A percentile compares a stretch with the other conserved stretches of the same genome.
phyloP scores from a whole-genome alignment of 2,888 invertebrate species.

The Seladonia tumulorum region DNA sequence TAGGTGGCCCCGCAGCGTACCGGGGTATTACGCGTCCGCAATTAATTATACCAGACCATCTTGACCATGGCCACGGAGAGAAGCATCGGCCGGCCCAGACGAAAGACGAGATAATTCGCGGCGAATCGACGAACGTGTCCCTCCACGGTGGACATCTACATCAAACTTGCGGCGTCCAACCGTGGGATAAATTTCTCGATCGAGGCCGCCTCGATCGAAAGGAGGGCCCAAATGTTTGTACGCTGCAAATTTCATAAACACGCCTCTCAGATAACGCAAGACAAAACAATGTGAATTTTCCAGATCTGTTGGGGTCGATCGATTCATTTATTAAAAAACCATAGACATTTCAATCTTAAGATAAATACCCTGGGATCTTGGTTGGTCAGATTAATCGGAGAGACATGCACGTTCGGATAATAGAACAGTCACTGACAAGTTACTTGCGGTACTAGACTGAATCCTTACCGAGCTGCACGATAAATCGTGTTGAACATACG shows the following conservation, averaged over 20 bases:
- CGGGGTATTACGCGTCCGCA: conserved; percentile 66
- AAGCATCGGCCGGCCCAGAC: neutral
- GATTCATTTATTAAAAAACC: too few relatives aligned
- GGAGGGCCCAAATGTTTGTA: neutral
- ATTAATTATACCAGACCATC: conserved; percentile 67
- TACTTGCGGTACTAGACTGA: too few relatives aligned
- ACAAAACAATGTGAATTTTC: neutral
- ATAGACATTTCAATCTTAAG: too few relatives aligned
- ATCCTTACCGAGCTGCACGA: too few relatives aligned
- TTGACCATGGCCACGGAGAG: conserved; percentile 23
- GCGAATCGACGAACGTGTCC: conserved; percentile 26
- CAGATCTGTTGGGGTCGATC: neutral
- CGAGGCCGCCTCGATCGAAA: neutral
- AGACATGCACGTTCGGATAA: too few relatives aligned
- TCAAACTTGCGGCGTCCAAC: neutral
- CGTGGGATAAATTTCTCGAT: neutral
- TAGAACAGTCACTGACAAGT: too few relatives aligned
- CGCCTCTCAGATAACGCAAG: neutral
- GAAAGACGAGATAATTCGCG: conserved; percentile 48
- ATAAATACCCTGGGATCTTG: too few relatives aligned
- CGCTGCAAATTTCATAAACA: neutral
- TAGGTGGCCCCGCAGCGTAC: conserved; percentile 63
- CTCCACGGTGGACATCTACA: neutral
- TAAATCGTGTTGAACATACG: too few relatives aligned
- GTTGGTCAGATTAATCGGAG: too few relatives aligned